These are phyloP conservation scores for Cyaniris semiargus DNA, from an alignment of 2,888 invertebrate species.

Conservation along the genomic window DNA sequence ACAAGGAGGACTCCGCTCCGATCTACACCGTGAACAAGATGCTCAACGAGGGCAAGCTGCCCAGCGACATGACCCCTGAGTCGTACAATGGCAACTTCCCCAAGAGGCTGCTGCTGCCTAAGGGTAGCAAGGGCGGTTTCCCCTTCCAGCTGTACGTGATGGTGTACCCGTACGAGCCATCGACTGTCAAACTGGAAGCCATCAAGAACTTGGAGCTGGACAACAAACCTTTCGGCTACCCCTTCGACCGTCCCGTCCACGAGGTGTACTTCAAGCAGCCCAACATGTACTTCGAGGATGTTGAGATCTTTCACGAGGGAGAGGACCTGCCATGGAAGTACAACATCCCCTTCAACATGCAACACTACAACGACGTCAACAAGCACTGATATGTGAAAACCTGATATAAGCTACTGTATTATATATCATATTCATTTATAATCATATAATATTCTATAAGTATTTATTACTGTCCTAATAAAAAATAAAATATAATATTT, in stretches of 20 bases:
- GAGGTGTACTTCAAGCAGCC: slow-evolving; percentile 73
- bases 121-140: slow-evolving; percentile 84
- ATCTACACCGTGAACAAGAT: slow-evolving; percentile 81
- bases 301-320: slow-evolving; percentile 75
- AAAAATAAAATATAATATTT: background rate
- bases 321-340: slow-evolving; percentile 57
- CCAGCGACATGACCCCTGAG: slow-evolving; percentile 73
- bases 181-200: slow-evolving; percentile 56
- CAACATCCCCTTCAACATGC: slow-evolving; percentile 50
- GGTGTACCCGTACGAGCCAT: slow-evolving; percentile 74
- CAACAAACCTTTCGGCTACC: slow-evolving; percentile 79
- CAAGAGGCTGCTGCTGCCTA: slow-evolving; percentile 85
- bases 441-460: background rate
- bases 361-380: slow-evolving; percentile 48
- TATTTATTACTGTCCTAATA: background rate
- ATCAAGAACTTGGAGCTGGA: slow-evolving; percentile 62
- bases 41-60: slow-evolving; percentile 75
- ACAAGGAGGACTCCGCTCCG: slow-evolving; percentile 82
- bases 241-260: slow-evolving; percentile 78
- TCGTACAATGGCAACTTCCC: slow-evolving; percentile 81
- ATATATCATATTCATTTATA: slow-evolving; percentile 8
- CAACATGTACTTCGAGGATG: slow-evolving; percentile 82
- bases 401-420: background rate
- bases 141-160: slow-evolving; percentile 84
- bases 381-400: slow-evolving; percentile 44